A percentile compares a stretch with the other conserved stretches of the same genome.
Conservation (phyloP, 1,140 invertebrate species). For the Physella acuta region DNA sequence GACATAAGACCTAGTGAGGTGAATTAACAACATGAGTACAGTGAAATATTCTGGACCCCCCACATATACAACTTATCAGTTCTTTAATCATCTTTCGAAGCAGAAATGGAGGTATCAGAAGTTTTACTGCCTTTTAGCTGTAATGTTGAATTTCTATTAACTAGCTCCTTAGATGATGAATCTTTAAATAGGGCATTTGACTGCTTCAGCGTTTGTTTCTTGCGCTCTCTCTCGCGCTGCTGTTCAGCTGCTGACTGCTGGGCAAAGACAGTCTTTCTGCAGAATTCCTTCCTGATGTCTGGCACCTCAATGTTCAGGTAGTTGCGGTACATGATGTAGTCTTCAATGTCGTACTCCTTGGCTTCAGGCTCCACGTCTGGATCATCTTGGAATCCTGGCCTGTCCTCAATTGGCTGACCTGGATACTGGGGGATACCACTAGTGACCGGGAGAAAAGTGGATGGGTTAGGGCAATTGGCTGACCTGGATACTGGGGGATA, state of each 20-base stretch:
- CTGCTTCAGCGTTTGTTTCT: no score
- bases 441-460: background rate
- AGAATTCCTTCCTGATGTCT: background rate
- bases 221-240: background rate
- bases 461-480: no score
- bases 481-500: constrained; percentile 6
- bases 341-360: constrained; percentile 14
- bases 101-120: no score
- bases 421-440: constrained; percentile 12
- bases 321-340: constrained; percentile 3
- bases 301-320: constrained; percentile 8
- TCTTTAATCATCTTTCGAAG: no score
- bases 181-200: no score
- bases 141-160: no score
- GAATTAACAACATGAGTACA: no score
- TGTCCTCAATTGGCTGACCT: constrained; percentile 1
- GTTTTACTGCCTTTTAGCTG: no score
- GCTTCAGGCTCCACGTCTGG: constrained; percentile 5
- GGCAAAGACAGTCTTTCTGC: background rate
- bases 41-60: no score
- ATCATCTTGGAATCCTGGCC: constrained; percentile 14
- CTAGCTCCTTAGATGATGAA: no score
- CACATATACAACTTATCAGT: no score
- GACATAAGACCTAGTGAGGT: no score
- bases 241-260: background rate